Conservation (phyloP, 2,797 vertebrate species). For the Oreochromis grahami region DNA sequence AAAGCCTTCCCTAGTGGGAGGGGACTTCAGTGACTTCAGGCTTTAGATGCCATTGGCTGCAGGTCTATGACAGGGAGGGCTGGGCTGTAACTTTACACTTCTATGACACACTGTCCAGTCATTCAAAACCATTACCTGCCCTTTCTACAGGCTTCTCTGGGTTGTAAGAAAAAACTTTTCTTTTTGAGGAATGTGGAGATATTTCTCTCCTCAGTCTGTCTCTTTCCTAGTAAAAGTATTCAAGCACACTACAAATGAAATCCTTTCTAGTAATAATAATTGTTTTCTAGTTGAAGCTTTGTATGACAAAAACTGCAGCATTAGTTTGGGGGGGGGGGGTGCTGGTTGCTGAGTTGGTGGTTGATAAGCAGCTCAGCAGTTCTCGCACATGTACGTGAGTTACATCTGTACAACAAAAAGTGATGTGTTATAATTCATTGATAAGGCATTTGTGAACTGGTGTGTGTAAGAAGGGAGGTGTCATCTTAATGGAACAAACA, state of each 20-base stretch:
- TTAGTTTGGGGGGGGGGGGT: background rate
- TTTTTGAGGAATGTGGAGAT: background rate
- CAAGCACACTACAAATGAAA: background rate
- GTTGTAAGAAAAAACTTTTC: slow-evolving; percentile 1
- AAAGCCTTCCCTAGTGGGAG: slow-evolving; percentile 70
- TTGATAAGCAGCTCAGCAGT: background rate
- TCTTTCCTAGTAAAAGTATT: background rate
- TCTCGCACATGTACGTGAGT: background rate
- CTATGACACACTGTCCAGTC: slow-evolving; percentile 62
- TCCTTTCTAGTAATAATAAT: background rate
- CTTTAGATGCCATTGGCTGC: slow-evolving; percentile 57
- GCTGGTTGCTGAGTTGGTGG: background rate
- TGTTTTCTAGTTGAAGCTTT: background rate
- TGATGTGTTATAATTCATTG: background rate
- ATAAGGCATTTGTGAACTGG: background rate
- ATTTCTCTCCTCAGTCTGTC: background rate
- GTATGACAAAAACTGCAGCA: background rate
- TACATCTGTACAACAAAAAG: background rate
- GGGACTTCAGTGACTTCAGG: slow-evolving; percentile 27
- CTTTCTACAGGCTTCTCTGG: slow-evolving; percentile 22
- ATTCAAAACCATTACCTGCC: slow-evolving; percentile 64
- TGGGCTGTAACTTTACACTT: slow-evolving; percentile 71
- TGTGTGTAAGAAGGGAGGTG: background rate
- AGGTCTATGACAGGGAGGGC: slow-evolving; percentile 36
- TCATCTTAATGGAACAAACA: background rate